Conservation (phyloP, 2,888 invertebrate species). For the Quadroppia sp. region DNA sequence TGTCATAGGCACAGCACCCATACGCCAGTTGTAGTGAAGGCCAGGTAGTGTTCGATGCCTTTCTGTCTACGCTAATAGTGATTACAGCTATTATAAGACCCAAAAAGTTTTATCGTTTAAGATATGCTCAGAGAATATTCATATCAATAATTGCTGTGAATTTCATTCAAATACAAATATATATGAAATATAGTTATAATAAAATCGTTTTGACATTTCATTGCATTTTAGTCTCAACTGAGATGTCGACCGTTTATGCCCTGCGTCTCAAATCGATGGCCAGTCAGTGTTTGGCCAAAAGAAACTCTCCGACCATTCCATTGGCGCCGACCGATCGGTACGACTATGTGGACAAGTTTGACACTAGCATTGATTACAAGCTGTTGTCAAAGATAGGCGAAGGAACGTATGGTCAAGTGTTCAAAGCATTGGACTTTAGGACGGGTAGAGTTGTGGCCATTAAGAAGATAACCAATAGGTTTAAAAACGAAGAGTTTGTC, state of each 20-base stretch:
- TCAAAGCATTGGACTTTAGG: neutral
- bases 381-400: conserved; percentile 20
- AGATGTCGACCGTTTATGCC: conserved; percentile 20
- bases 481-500: neutral
- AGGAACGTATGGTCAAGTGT: conserved; percentile 17
- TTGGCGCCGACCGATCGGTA: neutral
- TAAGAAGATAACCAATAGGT: conserved; percentile 4
- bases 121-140: neutral
- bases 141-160: neutral
- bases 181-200: neutral
- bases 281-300: conserved; percentile 8
- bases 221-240: neutral
- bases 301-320: neutral
- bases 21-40: too few relatives aligned
- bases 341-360: neutral
- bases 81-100: too few relatives aligned
- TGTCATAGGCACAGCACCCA: too few relatives aligned
- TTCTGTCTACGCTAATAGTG: too few relatives aligned
- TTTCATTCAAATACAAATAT: neutral
- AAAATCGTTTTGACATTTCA: too few relatives aligned
- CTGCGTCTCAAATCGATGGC: conserved; percentile 4
- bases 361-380: neutral
- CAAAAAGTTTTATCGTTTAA: too few relatives aligned
- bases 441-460: conserved; percentile 27
- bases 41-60: too few relatives aligned